Base-by-base conservation (phyloP, 2,113 vertebrate species). In the Pardalotus punctatus region DNA sequence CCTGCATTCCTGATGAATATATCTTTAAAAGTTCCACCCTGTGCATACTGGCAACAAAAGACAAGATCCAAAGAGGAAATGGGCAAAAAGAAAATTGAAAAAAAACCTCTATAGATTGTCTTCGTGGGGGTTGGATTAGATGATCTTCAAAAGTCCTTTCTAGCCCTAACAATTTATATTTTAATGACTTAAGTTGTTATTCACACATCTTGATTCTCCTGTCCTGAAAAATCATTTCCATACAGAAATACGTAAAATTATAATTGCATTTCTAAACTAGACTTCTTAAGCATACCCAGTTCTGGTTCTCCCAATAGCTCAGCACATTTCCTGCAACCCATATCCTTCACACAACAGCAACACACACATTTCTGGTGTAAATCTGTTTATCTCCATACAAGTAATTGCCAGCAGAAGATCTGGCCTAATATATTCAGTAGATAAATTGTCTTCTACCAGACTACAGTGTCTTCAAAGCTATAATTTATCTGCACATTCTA, bases 391-490 rank as follows among this genome's bases (percentile, higher is more conserved):
- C 21, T 89, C 61, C 57, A 94, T 62, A 27, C 58, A 95, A 74
- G 82, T 67, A 91, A 92, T 70, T 92, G 56, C 47, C 45, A 94
- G 64, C 54, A 77, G 84, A 94, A 58, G 27, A 90, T 80, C 36
- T 91, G 78, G 38, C 60, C 74, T 93, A 93, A 91, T n/a, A 58
- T 15, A 73, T 66, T 91, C 48, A 53, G 72, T 23, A 94, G 83
- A 83, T 74, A 92, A 83, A 92, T 45, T 86, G 11, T 65, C 77
- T 78, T 94, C 86, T 81, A 64, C 81, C 71, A 70, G 62, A 19
- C 38, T 69, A 86, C 22, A 25, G 20, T 29, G 69, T 84, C 84
- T 96, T 96, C 87, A 94, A 91, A 93, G 81, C 66, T 79, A 5
- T 61, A 61, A 48, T 69, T 87, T 84, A 93, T 82, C 57, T 85